Conservation (phyloP, 2,888 invertebrate species). For the Adineta ricciae region DNA sequence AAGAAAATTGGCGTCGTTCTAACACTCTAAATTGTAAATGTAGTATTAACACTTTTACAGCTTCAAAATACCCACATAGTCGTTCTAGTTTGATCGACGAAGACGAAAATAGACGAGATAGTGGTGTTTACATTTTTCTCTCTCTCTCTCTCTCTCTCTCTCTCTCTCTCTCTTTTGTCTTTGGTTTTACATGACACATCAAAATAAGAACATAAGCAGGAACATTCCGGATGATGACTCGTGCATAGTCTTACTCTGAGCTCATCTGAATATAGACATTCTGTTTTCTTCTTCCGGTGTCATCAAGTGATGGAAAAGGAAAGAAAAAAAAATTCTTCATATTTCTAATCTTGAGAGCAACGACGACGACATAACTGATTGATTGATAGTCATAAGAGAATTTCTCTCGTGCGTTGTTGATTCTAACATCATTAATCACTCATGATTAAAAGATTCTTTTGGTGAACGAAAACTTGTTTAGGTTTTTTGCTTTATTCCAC, state of each 20-base stretch:
- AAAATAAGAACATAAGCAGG: neutral
- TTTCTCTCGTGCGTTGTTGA: neutral
- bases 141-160: neutral
- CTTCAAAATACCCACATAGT: neutral
- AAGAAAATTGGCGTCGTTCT: neutral
- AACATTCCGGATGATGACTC: neutral
- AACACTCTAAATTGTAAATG: neutral
- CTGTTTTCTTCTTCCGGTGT: neutral
- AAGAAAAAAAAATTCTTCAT: neutral
- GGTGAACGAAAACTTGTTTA: neutral
- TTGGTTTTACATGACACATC: too few relatives aligned
- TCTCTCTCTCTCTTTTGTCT: too few relatives aligned
- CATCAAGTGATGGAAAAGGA: neutral
- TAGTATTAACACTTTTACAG: neutral
- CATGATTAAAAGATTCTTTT: neutral
- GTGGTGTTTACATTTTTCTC: neutral
- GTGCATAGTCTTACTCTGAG: too few relatives aligned
- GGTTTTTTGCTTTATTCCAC: neutral
- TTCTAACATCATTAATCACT: neutral
- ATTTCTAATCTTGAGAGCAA: too few relatives aligned
- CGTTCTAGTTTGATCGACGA: neutral
- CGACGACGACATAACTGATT: neutral
- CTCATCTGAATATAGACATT: neutral
- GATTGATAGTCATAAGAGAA: neutral
- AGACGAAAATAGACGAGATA: constrained; percentile 10